Evolutionary conservation across 2,113 vertebrate species (phyloP), one percentile per base, ranked within the genome.

Genomic region (Heloderma charlesbogerti): DNA sequence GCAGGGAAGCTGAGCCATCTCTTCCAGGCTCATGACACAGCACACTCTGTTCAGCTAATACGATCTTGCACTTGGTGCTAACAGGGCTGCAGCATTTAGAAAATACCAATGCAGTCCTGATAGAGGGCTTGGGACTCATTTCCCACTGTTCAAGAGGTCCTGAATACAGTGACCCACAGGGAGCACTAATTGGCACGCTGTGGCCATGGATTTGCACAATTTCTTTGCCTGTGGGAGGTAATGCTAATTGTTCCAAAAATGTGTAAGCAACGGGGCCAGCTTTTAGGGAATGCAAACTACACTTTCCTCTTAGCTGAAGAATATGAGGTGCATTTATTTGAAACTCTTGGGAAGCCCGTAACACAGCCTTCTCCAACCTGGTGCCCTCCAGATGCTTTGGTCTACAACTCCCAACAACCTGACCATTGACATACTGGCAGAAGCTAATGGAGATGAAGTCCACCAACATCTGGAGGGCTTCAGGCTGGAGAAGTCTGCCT

Each of bases 131-230:
- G 57, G 83, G 83, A 83, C 22, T 90, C 45, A 86, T 90, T 90
- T 78, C 43, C 71, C 25, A 78, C 86, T 67, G 83, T 85, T 86
- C 83, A 51, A 43, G 34, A 54, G 27, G 15, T 85, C 57, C 45
- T 86, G 60, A 86, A 86, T 57, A 71, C 13, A 86, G 45, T 37
- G 66, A 54, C 84, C 54, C 34, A 25, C 89, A 90, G 89, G 60
- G 89, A 86, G 43, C 34, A 37, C 7, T 85, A 90, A 90, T 85
- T 90, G 89, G 74, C 89, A 78, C 2, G 45, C 89, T 90, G 89
- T 90, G 89, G 83, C 43, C 48, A 90, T 54, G 48, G 89, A 57
- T 90, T 86, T 90, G 89, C 54, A 60, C 79, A 90, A 90, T 69
- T 77, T 71, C 89, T 79, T 85, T 90, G 74, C 63, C 45, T 57